Percentiles rank a stretch among this genome's conserved stretches.
These are phyloP conservation scores for Oxyscelio sp. DNA, from an alignment of 2,888 invertebrate genomes.

Conservation along the genomic window DNA sequence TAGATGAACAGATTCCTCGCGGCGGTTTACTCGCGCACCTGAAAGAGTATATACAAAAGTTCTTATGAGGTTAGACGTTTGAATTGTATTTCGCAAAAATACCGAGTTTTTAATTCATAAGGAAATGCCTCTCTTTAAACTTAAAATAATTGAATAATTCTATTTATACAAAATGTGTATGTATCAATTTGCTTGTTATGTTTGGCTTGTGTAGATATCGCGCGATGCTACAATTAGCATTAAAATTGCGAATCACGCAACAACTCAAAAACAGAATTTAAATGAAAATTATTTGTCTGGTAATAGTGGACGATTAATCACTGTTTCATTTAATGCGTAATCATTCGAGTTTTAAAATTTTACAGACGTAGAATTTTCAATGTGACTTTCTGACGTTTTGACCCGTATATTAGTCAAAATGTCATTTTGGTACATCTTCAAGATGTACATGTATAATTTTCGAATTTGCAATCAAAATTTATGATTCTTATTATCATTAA, in stretches of 20 bases:
- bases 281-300: too few relatives aligned
- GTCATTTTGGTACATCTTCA: too few relatives aligned
- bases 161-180: too few relatives aligned
- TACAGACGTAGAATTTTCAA: not conserved
- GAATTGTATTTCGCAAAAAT: slow-evolving; percentile 12
- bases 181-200: too few relatives aligned
- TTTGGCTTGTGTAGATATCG: not conserved
- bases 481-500: not conserved
- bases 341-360: not conserved
- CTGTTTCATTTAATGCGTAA: too few relatives aligned
- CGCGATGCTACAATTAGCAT: slow-evolving; percentile 28
- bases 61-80: not conserved
- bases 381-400: not conserved
- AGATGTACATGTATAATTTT: too few relatives aligned
- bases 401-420: not conserved
- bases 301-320: too few relatives aligned
- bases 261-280: slow-evolving; percentile 8
- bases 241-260: slow-evolving; percentile 37
- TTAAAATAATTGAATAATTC: too few relatives aligned
- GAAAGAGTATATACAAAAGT: slow-evolving; percentile 28
- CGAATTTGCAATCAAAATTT: not conserved
- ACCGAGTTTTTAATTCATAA: not conserved
- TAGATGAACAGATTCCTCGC: slow-evolving; percentile 60
- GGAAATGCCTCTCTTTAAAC: too few relatives aligned
- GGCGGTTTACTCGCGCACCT: slow-evolving; percentile 49